Conservation (phyloP, 1,140 invertebrate genomes). For the Brachionus paranguensis region DNA sequence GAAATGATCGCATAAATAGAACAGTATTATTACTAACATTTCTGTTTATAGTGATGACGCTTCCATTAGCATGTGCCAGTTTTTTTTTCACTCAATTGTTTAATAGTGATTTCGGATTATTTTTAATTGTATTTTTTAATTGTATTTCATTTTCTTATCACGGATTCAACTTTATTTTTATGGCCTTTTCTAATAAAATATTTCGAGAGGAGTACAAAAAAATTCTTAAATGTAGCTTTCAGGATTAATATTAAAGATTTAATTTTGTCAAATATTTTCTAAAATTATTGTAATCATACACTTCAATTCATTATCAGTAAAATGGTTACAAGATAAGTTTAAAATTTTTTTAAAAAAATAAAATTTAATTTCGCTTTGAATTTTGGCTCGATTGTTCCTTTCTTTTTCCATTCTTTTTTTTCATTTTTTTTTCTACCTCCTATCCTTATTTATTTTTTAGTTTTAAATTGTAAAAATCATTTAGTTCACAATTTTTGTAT, state of each 20-base stretch:
- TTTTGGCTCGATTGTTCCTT: too few species aligned
- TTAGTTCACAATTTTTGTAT: too few species aligned
- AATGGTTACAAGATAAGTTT: too few species aligned
- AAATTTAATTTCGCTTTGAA: too few species aligned
- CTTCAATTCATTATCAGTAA: too few species aligned
- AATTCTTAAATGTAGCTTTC: background rate
- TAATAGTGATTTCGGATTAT: background rate
- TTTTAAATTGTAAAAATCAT: too few species aligned
- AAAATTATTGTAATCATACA: background rate
- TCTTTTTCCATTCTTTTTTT: too few species aligned
- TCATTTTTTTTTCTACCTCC: too few species aligned
- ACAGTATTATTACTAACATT: background rate
- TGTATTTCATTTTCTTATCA: conserved; percentile 38
- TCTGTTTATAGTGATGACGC: background rate
- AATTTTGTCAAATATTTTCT: background rate
- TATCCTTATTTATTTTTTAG: too few species aligned
- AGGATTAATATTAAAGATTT: background rate
- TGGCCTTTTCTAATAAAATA: conserved; percentile 16
- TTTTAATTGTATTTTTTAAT: conserved; percentile 1
- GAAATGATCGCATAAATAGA: background rate
- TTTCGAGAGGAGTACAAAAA: conserved; percentile 15
- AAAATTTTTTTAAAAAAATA: too few species aligned
- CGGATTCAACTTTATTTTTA: conserved; percentile 22
- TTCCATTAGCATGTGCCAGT: background rate
- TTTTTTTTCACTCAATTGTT: conserved; percentile 31